Evolutionary conservation across 2,888 invertebrate genomes (phyloP).

Genomic region (Rhamnusium bicolor): DNA sequence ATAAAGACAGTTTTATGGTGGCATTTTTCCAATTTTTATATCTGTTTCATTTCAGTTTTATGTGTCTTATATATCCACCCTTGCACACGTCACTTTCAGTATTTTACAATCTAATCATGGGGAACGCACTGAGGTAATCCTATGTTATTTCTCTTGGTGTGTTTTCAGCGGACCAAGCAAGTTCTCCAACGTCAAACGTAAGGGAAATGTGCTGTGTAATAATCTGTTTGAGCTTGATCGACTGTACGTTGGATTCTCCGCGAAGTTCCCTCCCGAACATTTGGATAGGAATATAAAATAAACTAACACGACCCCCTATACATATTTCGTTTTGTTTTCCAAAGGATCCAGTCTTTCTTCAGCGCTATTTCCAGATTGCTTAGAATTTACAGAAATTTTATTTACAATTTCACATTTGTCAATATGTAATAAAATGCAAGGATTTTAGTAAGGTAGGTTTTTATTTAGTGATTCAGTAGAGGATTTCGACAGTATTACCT

Average conservation of each 20-base stretch:
- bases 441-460: slow-evolving; percentile 16
- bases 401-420: slow-evolving; percentile 38
- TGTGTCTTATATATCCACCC: slow-evolving; percentile 73
- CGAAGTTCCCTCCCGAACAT: slow-evolving; percentile 67
- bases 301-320: slow-evolving; percentile 68
- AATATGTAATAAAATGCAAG: slow-evolving; percentile 34
- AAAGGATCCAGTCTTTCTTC: slow-evolving; percentile 67
- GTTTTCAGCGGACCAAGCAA: slow-evolving; percentile 63
- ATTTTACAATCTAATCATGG: slow-evolving; percentile 75
- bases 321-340: slow-evolving; percentile 68
- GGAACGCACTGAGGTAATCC: slow-evolving; percentile 73
- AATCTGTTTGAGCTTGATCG: slow-evolving; percentile 43
- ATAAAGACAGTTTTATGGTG: slow-evolving; percentile 65
- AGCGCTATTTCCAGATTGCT: slow-evolving; percentile 65
- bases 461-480: slow-evolving; percentile 6
- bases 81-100: slow-evolving; percentile 73
- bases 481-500: not conserved
- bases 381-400: slow-evolving; percentile 57
- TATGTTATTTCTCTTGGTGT: slow-evolving; percentile 72
- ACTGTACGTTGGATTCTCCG: slow-evolving; percentile 60
- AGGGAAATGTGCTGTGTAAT: slow-evolving; percentile 18
- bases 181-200: slow-evolving; percentile 33
- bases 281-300: slow-evolving; percentile 71
- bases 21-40: slow-evolving; percentile 72
- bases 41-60: slow-evolving; percentile 72